Conservation (phyloP, 2,888 invertebrate species). For the Nesidiocoris tenuis region DNA sequence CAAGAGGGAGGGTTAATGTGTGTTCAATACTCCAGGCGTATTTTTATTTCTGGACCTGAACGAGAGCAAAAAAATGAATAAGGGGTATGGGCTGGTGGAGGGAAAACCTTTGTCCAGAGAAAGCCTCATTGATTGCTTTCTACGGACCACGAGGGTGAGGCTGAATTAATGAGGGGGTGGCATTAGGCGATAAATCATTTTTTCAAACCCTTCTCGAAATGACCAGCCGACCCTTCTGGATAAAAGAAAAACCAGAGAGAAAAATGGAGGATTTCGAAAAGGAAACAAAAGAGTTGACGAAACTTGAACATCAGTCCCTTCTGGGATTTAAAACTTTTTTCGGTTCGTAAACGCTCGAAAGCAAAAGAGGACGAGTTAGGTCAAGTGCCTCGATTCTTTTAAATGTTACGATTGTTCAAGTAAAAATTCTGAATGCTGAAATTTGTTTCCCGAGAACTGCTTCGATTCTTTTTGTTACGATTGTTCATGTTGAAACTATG, state of each 20-base stretch:
- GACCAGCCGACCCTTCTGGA: not conserved
- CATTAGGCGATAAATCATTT: constrained; percentile 44
- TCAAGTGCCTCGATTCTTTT: not conserved
- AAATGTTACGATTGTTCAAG: no score
- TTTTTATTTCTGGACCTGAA: constrained; percentile 46
- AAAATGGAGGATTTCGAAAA: not conserved
- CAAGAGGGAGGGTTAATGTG: constrained; percentile 45
- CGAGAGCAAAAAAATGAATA: constrained; percentile 14
- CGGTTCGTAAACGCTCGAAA: not conserved
- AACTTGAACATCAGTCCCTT: constrained; percentile 14
- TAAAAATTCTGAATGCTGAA: no score
- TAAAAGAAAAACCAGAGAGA: not conserved
- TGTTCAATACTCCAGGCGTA: constrained; percentile 49
- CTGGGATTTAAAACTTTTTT: not conserved
- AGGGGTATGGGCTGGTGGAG: not conserved
- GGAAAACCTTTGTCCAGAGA: constrained; percentile 37
- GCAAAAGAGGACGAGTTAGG: not conserved
- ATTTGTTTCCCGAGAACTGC: no score
- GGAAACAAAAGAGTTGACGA: constrained; percentile 31
- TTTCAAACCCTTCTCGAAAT: constrained; percentile 16
- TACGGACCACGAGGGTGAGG: constrained; percentile 9
- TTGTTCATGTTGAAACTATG: no score
- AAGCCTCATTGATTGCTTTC: constrained; percentile 41
- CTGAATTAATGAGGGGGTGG: constrained; percentile 44
- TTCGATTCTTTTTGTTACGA: no score